Evolutionary conservation across 2,888 invertebrate species (phyloP).

Genomic region (Scrobipalpa atriplicella): DNA sequence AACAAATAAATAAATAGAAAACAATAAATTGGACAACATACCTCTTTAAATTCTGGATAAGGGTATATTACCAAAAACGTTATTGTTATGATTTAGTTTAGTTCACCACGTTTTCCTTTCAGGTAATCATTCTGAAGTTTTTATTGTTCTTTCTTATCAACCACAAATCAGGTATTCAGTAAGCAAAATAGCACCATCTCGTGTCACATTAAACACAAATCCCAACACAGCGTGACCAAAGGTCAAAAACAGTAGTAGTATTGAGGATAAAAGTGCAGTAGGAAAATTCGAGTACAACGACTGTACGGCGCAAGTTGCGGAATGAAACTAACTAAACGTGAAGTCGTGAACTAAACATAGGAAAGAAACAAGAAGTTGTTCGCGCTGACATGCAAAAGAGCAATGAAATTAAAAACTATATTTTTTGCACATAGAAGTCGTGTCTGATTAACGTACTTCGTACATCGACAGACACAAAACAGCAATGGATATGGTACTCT

Average conservation of each 20-base stretch:
- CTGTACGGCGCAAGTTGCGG: background rate
- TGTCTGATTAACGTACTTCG: too few species aligned
- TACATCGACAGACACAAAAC: too few species aligned
- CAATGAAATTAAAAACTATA: too few species aligned
- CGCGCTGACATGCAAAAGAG: too few species aligned
- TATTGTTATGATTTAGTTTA: background rate
- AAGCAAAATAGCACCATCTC: background rate
- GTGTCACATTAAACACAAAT: background rate
- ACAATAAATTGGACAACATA: background rate
- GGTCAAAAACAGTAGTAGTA: background rate
- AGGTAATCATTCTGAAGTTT: slow-evolving; percentile 1
- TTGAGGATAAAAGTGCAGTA: background rate
- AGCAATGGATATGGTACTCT: too few species aligned
- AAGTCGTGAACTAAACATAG: too few species aligned
- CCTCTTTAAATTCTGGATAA: background rate
- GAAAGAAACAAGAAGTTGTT: too few species aligned
- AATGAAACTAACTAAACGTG: background rate
- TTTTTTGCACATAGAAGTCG: too few species aligned
- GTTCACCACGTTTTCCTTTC: slow-evolving; percentile 4
- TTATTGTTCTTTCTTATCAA: background rate
- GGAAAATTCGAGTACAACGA: background rate
- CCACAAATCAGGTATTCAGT: background rate
- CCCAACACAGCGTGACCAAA: background rate
- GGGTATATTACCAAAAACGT: slow-evolving; percentile 1
- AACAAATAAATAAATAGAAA: background rate